Evolutionary conservation across 2,797 vertebrate genomes (phyloP), one percentile per base, ranked within the genome.

Genomic region (Enteromius viviparus): DNA sequence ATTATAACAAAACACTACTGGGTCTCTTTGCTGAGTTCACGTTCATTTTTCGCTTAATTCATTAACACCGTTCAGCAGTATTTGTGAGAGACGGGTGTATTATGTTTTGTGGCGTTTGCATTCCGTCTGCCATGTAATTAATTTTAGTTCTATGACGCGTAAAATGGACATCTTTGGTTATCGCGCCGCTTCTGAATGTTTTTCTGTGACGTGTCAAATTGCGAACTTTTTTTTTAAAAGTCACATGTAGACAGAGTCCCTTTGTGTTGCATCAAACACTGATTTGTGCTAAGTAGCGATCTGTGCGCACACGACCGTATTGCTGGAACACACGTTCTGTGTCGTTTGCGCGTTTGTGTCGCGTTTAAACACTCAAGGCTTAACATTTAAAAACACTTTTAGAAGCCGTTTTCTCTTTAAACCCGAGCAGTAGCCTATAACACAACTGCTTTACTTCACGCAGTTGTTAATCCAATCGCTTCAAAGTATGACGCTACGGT

Each of bases 381-480:
- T 45, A 45, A 49, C 58, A 9, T 53, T 53, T 53, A 8, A 53
- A 53, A 53, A 53, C 19, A 21, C 9, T 74, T 12, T 26, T 6
- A 8, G 2, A 40, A 40, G 8, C 7, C 23, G 42, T 29, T 45
- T 29, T 21, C 29, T 7, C 5, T 74, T 74, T 34, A 14, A 74
- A 53, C 29, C 1, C 5, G 21, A 10, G 5, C 9, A 14, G 40
- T 11, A n/a, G n/a, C n/a, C n/a, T n/a, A 45, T 26, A 64, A 15
- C 17, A 21, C 29, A 1, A 21, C 3, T 71, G 26, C 78, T 85
- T 74, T 65, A 84, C 45, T 65, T 49, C 49, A 66, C n/a, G 15
- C 19, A 29, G 71, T 15, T 84, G 42, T 83, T 78, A 58, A 60
- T 51, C 51, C 37, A 85, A 34, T 78, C 37, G 75, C 66, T 72